Evolutionary conservation across 2,797 vertebrate species (phyloP), one percentile per base, ranked within the genome.

Genomic region (Micromesistius poutassou): DNA sequence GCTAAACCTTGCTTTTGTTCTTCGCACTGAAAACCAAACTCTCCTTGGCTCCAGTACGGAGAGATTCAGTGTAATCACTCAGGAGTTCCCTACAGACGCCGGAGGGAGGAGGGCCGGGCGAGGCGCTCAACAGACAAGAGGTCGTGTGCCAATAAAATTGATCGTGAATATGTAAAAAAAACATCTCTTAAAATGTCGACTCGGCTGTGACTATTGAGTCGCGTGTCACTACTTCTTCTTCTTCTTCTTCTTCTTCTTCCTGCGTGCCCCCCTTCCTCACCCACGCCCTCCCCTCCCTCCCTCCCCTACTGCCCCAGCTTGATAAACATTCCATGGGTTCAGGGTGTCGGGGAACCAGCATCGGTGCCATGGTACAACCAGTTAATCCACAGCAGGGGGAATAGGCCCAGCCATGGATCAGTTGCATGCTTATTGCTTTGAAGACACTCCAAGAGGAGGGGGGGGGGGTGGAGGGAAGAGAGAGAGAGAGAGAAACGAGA

Each of bases 381-480:
- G 88, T 94, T 92, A 94, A 95, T 94, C 95, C 87, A 66, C n/a
- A 66, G 62, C 62, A 28, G 62, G 62, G 10, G 25, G 25, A 86
- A 5, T 89, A 94, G 93, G 94, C 92, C 92, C 94, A 95, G 96
- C 95, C 95, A 95, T 91, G 90, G 92, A 93, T 94, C 93, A 91
- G 93, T 91, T 92, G 94, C 96, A 97, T 97, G 96, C 97, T 98
- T 99, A 98, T 98, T 99, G 97, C 97, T 97, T 86, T 93, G 94
- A 93, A 92, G 94, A 96, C 93, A 96, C 94, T 95, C 94, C 93
- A 94, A 95, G 94, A 95, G 95, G 92, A 88, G 92, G 92, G 36
- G 36, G 36, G 4, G 10, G 12, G 40, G 12, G 36, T 5, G 40
- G 12, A 9, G 8, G 36, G 14, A 10, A 14, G 40, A 14, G 40